Evolutionary conservation across 2,113 vertebrate genomes (phyloP).

Genomic region (Megalops atlanticus): DNA sequence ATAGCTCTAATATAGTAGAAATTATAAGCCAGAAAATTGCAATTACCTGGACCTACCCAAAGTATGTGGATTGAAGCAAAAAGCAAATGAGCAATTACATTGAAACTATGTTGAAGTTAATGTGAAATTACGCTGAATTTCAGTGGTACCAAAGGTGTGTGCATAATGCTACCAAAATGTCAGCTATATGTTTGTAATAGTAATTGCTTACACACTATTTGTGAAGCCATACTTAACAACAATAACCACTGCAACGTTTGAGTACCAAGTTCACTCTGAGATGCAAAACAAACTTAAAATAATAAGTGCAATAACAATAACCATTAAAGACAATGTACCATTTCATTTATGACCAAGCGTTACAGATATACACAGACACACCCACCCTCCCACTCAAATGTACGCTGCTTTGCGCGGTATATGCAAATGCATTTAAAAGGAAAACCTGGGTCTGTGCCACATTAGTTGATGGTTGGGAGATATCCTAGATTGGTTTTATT

Average conservation of each 20-base stretch:
- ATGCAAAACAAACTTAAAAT: not conserved
- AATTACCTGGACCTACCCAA: not conserved
- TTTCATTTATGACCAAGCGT: not conserved
- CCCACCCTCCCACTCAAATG: not conserved
- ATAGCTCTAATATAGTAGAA: not conserved
- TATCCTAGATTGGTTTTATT: constrained; percentile 64
- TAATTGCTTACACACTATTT: too few relatives aligned
- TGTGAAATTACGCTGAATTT: too few relatives aligned
- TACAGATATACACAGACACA: not conserved
- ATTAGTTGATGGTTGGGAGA: constrained; percentile 74
- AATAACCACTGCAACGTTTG: not conserved
- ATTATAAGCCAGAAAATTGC: not conserved
- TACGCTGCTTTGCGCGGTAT: not conserved
- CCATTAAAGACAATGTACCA: not conserved
- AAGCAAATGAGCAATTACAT: not conserved
- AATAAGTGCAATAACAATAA: too few relatives aligned
- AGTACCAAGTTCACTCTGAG: not conserved
- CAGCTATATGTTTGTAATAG: too few relatives aligned
- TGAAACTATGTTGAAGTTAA: too few relatives aligned
- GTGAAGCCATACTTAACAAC: not conserved
- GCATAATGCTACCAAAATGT: too few relatives aligned
- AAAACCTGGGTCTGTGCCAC: constrained; percentile 59
- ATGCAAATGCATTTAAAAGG: not conserved
- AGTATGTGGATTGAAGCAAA: not conserved
- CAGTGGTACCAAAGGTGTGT: too few relatives aligned